Evolutionary conservation across 2,888 invertebrate genomes (phyloP).

Genomic region (Omphaloscelis lunosa): DNA sequence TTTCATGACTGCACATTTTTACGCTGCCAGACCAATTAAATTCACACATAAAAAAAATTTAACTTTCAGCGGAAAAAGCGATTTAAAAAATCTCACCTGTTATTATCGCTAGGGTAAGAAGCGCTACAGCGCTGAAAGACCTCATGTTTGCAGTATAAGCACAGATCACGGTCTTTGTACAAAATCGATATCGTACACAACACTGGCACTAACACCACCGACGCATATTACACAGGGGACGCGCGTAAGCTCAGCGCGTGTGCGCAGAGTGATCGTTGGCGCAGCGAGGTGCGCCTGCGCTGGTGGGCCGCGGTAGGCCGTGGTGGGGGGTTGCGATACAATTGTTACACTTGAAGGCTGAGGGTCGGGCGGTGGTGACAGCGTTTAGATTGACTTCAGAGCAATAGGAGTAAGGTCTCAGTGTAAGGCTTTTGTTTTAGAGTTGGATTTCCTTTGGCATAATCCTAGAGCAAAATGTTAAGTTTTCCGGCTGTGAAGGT

Average conservation of each 20-base stretch:
- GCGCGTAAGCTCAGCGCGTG: slow-evolving; percentile 88
- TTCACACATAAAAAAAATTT: slow-evolving; percentile 5
- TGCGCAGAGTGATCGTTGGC: slow-evolving; percentile 78
- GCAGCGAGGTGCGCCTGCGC: slow-evolving; percentile 64
- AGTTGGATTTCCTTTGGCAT: slow-evolving; percentile 36
- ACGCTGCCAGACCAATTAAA: slow-evolving; percentile 35
- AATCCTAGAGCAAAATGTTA: neutral
- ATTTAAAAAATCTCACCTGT: slow-evolving; percentile 78
- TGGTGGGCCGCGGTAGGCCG: slow-evolving; percentile 66
- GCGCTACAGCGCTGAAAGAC: slow-evolving; percentile 84
- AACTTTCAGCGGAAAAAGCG: slow-evolving; percentile 10
- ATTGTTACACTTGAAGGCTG: slow-evolving; percentile 76
- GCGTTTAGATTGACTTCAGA: slow-evolving; percentile 56
- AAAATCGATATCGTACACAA: slow-evolving; percentile 80
- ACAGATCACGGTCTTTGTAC: slow-evolving; percentile 78
- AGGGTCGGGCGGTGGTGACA: slow-evolving; percentile 59
- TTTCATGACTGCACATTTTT: slow-evolving; percentile 57
- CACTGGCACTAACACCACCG: slow-evolving; percentile 87
- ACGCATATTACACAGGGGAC: slow-evolving; percentile 83
- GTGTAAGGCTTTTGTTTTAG: slow-evolving; percentile 35
- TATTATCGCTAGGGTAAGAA: slow-evolving; percentile 80
- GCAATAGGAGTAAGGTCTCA: slow-evolving; percentile 30
- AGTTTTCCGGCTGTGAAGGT: slow-evolving; percentile 34
- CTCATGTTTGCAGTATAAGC: slow-evolving; percentile 78
- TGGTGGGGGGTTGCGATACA: slow-evolving; percentile 78